Percentiles rank a stretch among this genome's conserved stretches.
These are phyloP conservation scores for Imbricaverruca yamaguchii DNA, from an alignment of 2,888 invertebrate species.

Conservation along the genomic window DNA sequence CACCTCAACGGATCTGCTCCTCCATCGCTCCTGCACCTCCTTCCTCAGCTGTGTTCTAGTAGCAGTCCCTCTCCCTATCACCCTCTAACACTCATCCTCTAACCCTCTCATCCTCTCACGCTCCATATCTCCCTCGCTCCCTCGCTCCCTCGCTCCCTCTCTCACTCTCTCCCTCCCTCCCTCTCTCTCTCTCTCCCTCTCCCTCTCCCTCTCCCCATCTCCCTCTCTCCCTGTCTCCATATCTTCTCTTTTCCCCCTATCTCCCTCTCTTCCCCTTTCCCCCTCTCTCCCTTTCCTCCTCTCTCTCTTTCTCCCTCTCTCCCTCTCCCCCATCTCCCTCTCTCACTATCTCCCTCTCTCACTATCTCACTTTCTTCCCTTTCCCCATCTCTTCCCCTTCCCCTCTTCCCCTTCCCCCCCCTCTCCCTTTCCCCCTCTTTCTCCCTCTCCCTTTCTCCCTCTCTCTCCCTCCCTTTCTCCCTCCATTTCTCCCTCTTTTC, in stretches of 20 bases:
- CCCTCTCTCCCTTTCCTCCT: background rate
- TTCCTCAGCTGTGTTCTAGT: background rate
- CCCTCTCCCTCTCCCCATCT: slow-evolving; percentile 1
- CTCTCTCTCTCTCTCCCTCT: background rate
- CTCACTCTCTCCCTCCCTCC: background rate
- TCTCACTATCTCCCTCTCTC: too few relatives aligned
- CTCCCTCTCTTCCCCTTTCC: background rate
- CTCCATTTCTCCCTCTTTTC: background rate
- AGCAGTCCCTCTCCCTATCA: background rate
- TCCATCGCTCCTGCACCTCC: background rate
- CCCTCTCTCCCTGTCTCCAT: background rate
- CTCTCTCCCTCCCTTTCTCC: slow-evolving; percentile 6
- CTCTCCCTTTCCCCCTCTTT: background rate
- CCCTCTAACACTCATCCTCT: background rate
- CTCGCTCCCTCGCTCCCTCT: background rate
- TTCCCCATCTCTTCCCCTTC: too few relatives aligned
- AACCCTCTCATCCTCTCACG: background rate
- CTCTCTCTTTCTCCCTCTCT: slow-evolving; percentile 14
- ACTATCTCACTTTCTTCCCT: too few relatives aligned
- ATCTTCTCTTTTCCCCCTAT: too few relatives aligned
- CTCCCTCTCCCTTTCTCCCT: background rate
- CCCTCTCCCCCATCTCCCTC: background rate
- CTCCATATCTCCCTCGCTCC: background rate
- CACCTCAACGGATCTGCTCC: background rate
- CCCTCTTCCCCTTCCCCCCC: too few relatives aligned